Base-by-base conservation (phyloP, 2,888 invertebrate genomes). In the Melanargia galathea region DNA sequence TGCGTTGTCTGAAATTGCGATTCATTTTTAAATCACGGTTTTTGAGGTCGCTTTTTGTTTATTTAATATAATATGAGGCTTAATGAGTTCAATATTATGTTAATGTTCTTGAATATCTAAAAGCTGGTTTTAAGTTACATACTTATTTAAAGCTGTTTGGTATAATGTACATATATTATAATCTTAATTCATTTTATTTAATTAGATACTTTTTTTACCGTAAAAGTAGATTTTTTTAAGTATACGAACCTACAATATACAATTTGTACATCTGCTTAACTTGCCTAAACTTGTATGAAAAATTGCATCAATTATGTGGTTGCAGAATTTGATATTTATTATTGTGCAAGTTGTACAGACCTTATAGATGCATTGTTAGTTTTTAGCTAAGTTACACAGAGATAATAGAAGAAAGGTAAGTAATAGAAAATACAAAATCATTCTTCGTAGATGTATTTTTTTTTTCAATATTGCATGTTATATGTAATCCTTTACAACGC, bases 61-160 rank as follows among this genome's bases (percentile, higher is more conserved):
- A 52, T 54, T 46, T 51, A 22, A 60, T 62, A 45, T 26, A 55
- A 43, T 24, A 40, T 56, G n/a, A 60, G 16, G 43, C 24, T 30
- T 63, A 65, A 63, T 68, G 63, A 70, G 68, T 66, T 63, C 63
- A 62, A n/a, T n/a, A n/a, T 62, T 64, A 63, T 60, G 62, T 60
- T 63, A 68, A 68, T 68, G 40, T n/a, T 11, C 13, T 55, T 61
- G 46, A 54, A 61, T 54, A 54, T 18, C 55, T n/a, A 51, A 18
- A 33, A 51, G 26, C 45, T 45, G 43, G 43, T 56, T 45, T 56
- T 56, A 5, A 13, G 33, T 51, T 48, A 24, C 2, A 16, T 16
- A 30, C 5, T n/a, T n/a, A n/a, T n/a, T n/a, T n/a, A n/a, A 35
- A 18, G 30, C 16, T 49, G 16, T 30, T 51, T 33, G 33, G 30